These are phyloP conservation scores for Neogale vison DNA, from an alignment of 2,113 vertebrate species.

Conservation along the genomic window DNA sequence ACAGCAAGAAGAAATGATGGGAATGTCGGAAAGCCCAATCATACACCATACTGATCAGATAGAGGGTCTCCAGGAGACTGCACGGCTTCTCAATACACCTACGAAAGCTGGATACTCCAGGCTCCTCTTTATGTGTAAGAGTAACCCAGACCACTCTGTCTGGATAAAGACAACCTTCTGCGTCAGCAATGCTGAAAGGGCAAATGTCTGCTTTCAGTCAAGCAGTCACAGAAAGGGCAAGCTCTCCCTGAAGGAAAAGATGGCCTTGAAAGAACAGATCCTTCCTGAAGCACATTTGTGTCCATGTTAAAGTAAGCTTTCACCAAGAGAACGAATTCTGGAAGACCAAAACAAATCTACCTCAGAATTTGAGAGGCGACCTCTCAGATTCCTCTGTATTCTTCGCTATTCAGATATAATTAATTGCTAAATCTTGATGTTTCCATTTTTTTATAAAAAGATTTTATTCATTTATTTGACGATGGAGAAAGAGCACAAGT, in stretches of 20 bases:
- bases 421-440: not conserved
- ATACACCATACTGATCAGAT: not conserved
- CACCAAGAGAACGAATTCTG: not conserved
- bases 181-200: not conserved
- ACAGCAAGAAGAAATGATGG: not conserved
- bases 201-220: not conserved
- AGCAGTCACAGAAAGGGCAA: not conserved
- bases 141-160: not conserved
- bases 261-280: not conserved
- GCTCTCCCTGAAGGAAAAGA: slow-evolving; percentile 7
- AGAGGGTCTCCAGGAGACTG: not conserved
- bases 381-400: not conserved
- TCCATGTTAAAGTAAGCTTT: not conserved
- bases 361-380: not conserved
- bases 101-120: not conserved
- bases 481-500: too few species aligned
- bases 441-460: not conserved
- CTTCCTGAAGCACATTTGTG: not conserved
- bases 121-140: not conserved
- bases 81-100: not conserved
- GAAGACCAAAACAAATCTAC: not conserved
- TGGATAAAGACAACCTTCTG: not conserved
- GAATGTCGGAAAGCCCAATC: not conserved
- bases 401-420: not conserved
- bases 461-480: too few species aligned